Percentiles rank a stretch among this genome's conserved stretches.
Evolutionary conservation across 2,797 vertebrate genomes (phyloP).

Genomic region (Coluber constrictor): DNA sequence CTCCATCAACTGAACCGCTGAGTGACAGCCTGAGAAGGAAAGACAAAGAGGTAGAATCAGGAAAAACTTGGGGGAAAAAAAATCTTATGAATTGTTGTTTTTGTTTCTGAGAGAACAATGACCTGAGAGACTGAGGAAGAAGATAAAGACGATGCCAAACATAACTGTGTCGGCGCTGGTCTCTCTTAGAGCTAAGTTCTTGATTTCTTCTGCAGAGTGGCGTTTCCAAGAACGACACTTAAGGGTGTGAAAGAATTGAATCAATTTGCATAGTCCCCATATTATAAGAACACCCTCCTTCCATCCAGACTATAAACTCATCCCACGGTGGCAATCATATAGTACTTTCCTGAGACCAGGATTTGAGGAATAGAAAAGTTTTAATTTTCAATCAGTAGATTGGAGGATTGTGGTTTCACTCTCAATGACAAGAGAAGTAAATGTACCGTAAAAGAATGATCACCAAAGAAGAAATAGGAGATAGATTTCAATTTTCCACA

Average conservation of each 20-base stretch:
- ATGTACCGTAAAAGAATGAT: too few species aligned
- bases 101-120: not conserved
- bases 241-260: not conserved
- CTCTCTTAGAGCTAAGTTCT: not conserved
- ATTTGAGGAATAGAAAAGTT: not conserved
- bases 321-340: too few species aligned
- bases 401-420: too few species aligned
- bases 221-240: not conserved
- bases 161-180: not conserved
- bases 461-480: too few species aligned
- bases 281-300: not conserved
- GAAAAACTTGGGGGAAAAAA: too few species aligned
- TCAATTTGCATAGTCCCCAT: not conserved
- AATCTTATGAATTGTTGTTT: too few species aligned
- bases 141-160: not conserved
- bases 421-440: too few species aligned
- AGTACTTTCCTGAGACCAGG: too few species aligned
- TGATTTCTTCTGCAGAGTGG: not conserved
- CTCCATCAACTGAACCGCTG: not conserved
- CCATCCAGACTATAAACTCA: not conserved
- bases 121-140: not conserved
- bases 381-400: not conserved
- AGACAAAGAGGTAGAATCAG: too few species aligned
- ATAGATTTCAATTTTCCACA: too few species aligned
- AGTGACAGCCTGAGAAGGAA: constrained; percentile 2